These are phyloP conservation scores for Acanthurus lineatus DNA, from an alignment of 2,797 vertebrate genomes.

Conservation along the genomic window DNA sequence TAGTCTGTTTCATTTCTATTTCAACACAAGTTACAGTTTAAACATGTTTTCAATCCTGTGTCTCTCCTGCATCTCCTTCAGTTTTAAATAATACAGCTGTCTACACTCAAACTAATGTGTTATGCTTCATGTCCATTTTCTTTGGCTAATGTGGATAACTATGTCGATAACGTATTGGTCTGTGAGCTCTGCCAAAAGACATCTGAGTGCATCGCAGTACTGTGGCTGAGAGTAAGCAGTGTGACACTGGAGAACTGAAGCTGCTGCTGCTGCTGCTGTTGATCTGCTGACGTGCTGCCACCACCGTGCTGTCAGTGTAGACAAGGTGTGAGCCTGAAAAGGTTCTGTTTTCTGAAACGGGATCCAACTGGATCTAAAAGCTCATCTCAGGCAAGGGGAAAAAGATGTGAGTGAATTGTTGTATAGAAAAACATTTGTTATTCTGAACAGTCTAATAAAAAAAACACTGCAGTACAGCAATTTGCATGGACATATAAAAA, in stretches of 20 bases:
- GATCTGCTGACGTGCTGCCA: constrained; percentile 6
- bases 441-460: constrained; percentile 49
- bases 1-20: constrained; percentile 8
- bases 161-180: constrained; percentile 24
- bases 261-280: not conserved
- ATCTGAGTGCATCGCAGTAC: constrained; percentile 1
- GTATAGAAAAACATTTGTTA: constrained; percentile 17
- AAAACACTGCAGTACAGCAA: constrained; percentile 5
- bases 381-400: constrained; percentile 19
- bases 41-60: not conserved
- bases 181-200: constrained; percentile 11
- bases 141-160: not conserved
- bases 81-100: constrained; percentile 8
- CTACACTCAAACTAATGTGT: not conserved
- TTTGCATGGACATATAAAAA: constrained; percentile 2
- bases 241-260: constrained; percentile 3
- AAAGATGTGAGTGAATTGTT: not conserved
- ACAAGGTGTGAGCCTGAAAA: not conserved
- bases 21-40: not conserved
- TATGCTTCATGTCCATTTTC: constrained; percentile 14
- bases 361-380: constrained; percentile 4
- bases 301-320: not conserved
- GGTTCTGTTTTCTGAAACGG: not conserved
- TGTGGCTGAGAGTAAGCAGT: not conserved
- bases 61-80: not conserved